These are phyloP conservation scores for Paralvinella palmiformis DNA, from an alignment of 1,140 invertebrate species.

Conservation along the genomic window DNA sequence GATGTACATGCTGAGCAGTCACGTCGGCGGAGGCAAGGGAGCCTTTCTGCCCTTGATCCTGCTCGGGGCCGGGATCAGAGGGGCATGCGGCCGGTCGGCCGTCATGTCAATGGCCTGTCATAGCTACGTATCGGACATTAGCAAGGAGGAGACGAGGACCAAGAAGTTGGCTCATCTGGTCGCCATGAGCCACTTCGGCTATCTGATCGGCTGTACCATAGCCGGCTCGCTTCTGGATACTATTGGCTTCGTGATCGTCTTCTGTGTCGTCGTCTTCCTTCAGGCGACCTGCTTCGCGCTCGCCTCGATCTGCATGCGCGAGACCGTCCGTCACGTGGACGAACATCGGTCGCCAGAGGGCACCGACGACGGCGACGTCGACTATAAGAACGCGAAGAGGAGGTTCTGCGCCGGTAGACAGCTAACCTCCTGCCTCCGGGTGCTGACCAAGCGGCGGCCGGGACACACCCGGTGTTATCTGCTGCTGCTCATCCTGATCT, in stretches of 20 bases:
- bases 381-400: neutral
- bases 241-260: conserved; percentile 28
- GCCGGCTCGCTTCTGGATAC: conserved; percentile 35
- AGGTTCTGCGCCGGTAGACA: neutral
- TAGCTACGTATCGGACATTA: conserved; percentile 44
- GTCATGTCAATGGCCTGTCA: conserved; percentile 47
- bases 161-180: conserved; percentile 24
- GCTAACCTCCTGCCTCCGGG: neutral
- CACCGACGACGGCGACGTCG: conserved; percentile 16
- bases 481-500: conserved; percentile 22
- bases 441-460: conserved; percentile 25
- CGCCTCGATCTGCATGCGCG: conserved; percentile 22
- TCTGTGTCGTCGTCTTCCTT: conserved; percentile 30
- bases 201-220: conserved; percentile 39
- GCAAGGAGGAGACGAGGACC: conserved; percentile 9
- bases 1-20: conserved; percentile 35
- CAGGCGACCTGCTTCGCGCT: conserved; percentile 29
- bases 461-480: conserved; percentile 26
- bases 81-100: conserved; percentile 41
- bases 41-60: conserved; percentile 31
- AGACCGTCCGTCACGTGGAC: neutral
- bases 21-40: neutral
- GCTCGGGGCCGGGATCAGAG: conserved; percentile 33
- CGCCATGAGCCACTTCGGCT: conserved; percentile 47
- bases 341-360: neutral